phyloP scores from a whole-genome alignment of 1,140 invertebrate species.

The Nymphalis io region DNA sequence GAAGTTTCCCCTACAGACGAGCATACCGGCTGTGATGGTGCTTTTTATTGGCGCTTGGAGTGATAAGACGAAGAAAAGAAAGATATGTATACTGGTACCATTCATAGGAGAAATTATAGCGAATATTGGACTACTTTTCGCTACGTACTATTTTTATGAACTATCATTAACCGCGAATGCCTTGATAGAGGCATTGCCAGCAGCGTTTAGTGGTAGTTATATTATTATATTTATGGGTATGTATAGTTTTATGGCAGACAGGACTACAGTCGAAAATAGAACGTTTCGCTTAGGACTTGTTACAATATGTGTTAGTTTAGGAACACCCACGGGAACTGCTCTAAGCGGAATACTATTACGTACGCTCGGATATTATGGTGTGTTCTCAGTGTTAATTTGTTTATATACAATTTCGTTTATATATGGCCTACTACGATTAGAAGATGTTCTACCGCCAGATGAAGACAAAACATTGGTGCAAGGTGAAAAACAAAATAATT shows the following conservation, averaged over 20 bases:
- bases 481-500: slow-evolving; percentile 39
- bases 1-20: slow-evolving; percentile 77
- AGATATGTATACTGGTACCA: slow-evolving; percentile 84
- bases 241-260: slow-evolving; percentile 83
- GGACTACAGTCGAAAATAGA: slow-evolving; percentile 81
- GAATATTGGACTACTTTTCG: slow-evolving; percentile 68
- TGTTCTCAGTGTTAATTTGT: slow-evolving; percentile 64
- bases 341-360: slow-evolving; percentile 67
- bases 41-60: slow-evolving; percentile 85
- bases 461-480: slow-evolving; percentile 35
- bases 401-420: slow-evolving; percentile 60
- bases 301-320: slow-evolving; percentile 75
- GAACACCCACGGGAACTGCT: slow-evolving; percentile 73
- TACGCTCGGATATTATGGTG: slow-evolving; percentile 68
- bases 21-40: slow-evolving; percentile 82
- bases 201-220: slow-evolving; percentile 81
- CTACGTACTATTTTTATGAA: slow-evolving; percentile 76
- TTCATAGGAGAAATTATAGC: slow-evolving; percentile 82
- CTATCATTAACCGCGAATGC: slow-evolving; percentile 80
- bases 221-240: slow-evolving; percentile 84
- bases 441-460: slow-evolving; percentile 58
- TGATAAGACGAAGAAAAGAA: slow-evolving; percentile 84
- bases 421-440: slow-evolving; percentile 64
- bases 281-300: slow-evolving; percentile 82
- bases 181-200: slow-evolving; percentile 81